These are phyloP conservation scores for Scaptomyza flava DNA, from an alignment of 2,888 invertebrate genomes.

Conservation along the genomic window DNA sequence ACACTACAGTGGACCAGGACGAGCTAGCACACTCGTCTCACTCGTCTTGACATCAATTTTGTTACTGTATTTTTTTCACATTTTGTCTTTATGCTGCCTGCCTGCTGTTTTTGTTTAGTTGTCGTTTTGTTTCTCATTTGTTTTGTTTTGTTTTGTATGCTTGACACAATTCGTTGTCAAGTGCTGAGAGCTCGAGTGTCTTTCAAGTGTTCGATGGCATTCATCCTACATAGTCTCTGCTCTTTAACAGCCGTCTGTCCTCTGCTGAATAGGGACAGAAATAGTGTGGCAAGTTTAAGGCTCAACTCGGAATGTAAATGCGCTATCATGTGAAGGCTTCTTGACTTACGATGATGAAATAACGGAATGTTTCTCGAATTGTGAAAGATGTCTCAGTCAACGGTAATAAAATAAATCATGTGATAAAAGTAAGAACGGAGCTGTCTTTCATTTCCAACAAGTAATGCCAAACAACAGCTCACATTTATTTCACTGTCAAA, in stretches of 20 bases:
- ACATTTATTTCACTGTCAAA: conserved; percentile 35
- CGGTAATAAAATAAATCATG: not conserved
- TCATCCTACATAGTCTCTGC: conserved; percentile 62
- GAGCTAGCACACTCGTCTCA: conserved; percentile 31
- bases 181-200: conserved; percentile 59
- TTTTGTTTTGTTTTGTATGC: conserved; percentile 63
- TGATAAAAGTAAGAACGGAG: not conserved
- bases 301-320: conserved; percentile 2
- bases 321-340: conserved; percentile 3
- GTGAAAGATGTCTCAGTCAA: not conserved
- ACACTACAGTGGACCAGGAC: conserved; percentile 16
- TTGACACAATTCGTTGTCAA: conserved; percentile 72
- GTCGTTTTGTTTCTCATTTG: conserved; percentile 22
- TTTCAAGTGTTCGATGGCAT: conserved; percentile 68
- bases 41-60: conserved; percentile 76
- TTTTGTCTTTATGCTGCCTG: conserved; percentile 33
- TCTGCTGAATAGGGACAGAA: not conserved
- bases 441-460: not conserved
- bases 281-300: conserved; percentile 5
- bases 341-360: conserved; percentile 5
- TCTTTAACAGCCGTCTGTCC: conserved; percentile 60
- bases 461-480: conserved; percentile 13
- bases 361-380: conserved; percentile 1
- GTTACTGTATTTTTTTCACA: conserved; percentile 62
- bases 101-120: conserved; percentile 16